These are phyloP conservation scores for Nezara viridula DNA, from an alignment of 2,888 invertebrate genomes.

Conservation along the genomic window DNA sequence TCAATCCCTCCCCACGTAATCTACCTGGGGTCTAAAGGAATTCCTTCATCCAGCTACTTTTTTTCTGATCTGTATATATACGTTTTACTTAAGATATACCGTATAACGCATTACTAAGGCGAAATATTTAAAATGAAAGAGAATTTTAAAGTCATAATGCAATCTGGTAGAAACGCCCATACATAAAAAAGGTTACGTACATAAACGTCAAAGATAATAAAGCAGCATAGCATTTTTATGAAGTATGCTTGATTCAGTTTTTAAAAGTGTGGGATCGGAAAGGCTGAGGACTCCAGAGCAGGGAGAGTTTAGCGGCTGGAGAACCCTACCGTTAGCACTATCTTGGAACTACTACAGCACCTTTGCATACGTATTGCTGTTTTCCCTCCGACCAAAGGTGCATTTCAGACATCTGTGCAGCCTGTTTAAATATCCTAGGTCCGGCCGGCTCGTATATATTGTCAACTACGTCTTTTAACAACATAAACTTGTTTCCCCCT, in stretches of 20 bases:
- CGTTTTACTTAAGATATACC: too few relatives aligned
- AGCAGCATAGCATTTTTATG: not conserved
- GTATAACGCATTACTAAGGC: not conserved
- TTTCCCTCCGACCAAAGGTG: not conserved
- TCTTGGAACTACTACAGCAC: not conserved
- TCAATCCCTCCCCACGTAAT: too few relatives aligned
- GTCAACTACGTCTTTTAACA: not conserved
- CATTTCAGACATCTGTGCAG: not conserved
- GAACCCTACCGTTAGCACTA: not conserved
- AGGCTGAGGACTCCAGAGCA: not conserved
- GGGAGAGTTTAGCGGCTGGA: not conserved
- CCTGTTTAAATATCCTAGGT: not conserved
- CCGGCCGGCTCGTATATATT: constrained; percentile 2
- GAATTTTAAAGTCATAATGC: not conserved
- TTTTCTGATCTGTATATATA: too few relatives aligned
- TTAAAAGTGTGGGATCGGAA: not conserved
- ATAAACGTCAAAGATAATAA: not conserved
- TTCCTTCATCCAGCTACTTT: too few relatives aligned
- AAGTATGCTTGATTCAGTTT: not conserved
- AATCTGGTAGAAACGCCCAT: not conserved
- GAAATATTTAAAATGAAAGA: not conserved
- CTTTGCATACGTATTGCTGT: constrained; percentile 26
- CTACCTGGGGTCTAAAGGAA: too few relatives aligned
- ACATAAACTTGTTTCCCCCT: not conserved
- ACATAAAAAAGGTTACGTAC: not conserved